Evolutionary conservation across 2,888 invertebrate genomes (phyloP).

Genomic region (Mythimna lalbum): DNA sequence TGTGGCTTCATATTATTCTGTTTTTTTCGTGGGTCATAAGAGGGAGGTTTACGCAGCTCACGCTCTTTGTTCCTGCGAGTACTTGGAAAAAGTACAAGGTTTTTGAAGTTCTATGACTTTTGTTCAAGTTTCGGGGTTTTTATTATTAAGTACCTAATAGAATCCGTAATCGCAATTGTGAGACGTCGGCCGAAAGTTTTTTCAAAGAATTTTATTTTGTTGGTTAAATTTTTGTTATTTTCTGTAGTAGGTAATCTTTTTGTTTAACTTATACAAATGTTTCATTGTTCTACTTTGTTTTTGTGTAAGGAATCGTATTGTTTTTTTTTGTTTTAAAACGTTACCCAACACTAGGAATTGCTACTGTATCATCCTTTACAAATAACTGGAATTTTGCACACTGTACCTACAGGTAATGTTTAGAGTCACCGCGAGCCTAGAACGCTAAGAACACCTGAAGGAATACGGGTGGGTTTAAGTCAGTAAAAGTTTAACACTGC

Average conservation of each 20-base stretch:
- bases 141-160: neutral
- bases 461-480: too few species aligned
- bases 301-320: neutral
- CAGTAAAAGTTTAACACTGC: too few species aligned
- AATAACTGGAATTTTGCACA: too few species aligned
- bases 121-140: neutral
- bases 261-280: neutral
- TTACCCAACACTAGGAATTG: too few species aligned
- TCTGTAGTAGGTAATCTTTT: constrained; percentile 6
- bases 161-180: constrained; percentile 19
- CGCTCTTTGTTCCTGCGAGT: constrained; percentile 9
- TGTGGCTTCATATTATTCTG: constrained; percentile 47
- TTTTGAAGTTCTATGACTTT: constrained; percentile 2
- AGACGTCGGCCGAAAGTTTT: neutral
- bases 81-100: constrained; percentile 1
- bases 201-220: neutral
- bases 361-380: too few species aligned
- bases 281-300: neutral
- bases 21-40: constrained; percentile 18
- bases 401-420: too few species aligned
- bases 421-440: too few species aligned
- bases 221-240: neutral
- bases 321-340: too few species aligned
- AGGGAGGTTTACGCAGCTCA: constrained; percentile 8
- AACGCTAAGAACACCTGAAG: too few species aligned